Conservation (phyloP, 2,113 vertebrate genomes). For the Nycticebus coucang region DNA sequence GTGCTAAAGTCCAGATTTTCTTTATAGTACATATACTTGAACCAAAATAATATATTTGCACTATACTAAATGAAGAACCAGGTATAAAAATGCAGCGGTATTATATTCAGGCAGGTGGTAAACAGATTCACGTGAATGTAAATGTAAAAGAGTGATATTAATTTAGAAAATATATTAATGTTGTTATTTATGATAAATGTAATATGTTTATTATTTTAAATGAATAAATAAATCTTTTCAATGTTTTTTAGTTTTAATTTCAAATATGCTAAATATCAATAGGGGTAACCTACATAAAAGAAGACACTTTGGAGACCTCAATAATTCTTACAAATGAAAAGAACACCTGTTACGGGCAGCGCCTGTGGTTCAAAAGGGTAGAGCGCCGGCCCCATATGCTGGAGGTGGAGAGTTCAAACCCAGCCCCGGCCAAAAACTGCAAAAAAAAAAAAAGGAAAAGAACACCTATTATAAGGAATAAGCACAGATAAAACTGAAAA, state of each 20-base stretch:
- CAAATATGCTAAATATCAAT: constrained; percentile 15
- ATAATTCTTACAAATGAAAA: neutral
- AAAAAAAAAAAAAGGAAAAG: too few species aligned
- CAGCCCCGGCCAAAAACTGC: too few species aligned
- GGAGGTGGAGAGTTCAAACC: too few species aligned
- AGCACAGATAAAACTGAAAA: neutral
- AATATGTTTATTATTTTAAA: constrained; percentile 9
- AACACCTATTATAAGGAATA: neutral
- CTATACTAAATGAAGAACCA: neutral
- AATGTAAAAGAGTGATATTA: neutral
- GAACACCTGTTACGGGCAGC: too few species aligned
- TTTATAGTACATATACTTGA: neutral
- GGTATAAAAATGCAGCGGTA: constrained; percentile 23
- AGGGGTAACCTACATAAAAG: neutral
- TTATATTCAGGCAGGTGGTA: neutral
- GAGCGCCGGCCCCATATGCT: too few species aligned
- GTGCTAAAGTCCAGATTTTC: constrained; percentile 23
- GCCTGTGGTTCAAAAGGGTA: too few species aligned
- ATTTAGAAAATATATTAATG: constrained; percentile 20
- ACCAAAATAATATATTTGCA: constrained; percentile 14
- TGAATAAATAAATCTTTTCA: constrained; percentile 34
- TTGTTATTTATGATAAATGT: neutral
- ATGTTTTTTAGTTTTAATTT: constrained; percentile 45
- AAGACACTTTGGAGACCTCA: neutral
- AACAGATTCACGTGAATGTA: neutral